Evolutionary conservation across 2,888 invertebrate genomes (phyloP).

Genomic region (Caenorhabditis uteleia): DNA sequence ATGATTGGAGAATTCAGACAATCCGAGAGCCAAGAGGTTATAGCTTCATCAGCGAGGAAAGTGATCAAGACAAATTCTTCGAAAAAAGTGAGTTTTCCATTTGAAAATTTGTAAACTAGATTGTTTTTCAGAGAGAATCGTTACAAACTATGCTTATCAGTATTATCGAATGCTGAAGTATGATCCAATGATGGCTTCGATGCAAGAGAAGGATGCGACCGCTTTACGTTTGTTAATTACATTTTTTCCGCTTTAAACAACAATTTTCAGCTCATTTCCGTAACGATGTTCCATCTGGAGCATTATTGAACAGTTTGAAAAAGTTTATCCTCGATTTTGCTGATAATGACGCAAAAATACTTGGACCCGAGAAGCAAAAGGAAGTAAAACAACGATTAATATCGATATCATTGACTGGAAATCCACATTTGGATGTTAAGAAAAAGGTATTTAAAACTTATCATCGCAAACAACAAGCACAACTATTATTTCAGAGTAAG

Average conservation of each 20-base stretch:
- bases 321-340: neutral
- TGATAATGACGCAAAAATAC: neutral
- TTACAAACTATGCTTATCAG: constrained; percentile 29
- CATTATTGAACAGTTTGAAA: constrained; percentile 8
- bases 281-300: constrained; percentile 23
- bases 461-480: too few species aligned
- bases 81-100: neutral
- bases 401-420: too few species aligned
- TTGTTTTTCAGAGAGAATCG: neutral
- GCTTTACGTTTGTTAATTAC: too few species aligned
- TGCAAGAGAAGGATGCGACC: neutral
- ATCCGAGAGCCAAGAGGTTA: neutral
- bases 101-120: too few species aligned
- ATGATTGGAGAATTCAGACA: constrained; percentile 12
- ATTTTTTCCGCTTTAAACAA: too few species aligned
- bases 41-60: neutral
- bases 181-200: constrained; percentile 16
- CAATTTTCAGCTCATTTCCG: constrained; percentile 20
- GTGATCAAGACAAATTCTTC: too few species aligned
- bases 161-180: constrained; percentile 30
- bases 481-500: too few species aligned
- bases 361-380: too few species aligned
- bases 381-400: too few species aligned
- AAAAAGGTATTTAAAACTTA: too few species aligned
- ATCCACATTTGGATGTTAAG: too few species aligned